phyloP scores from a whole-genome alignment of 2,797 vertebrate genomes.

The Sebastes elongatus region DNA sequence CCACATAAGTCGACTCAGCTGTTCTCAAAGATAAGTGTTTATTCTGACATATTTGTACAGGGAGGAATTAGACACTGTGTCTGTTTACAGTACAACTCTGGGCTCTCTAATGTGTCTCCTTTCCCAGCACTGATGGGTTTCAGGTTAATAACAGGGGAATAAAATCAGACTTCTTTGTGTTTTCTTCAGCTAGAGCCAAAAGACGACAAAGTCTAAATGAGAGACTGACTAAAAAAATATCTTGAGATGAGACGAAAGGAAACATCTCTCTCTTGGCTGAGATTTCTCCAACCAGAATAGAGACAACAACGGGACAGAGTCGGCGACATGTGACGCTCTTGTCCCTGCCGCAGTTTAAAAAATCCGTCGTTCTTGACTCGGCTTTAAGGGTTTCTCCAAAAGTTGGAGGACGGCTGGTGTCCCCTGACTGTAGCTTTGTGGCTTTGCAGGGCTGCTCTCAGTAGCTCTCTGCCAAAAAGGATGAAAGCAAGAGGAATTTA shows the following conservation, averaged over 20 bases:
- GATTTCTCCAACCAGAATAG: constrained; percentile 37
- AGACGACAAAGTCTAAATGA: constrained; percentile 54
- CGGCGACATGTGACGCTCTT: constrained; percentile 28
- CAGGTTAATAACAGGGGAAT: constrained; percentile 46
- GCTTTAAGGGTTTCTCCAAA: constrained; percentile 31
- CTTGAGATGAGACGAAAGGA: constrained; percentile 52
- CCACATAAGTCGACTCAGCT: constrained; percentile 44
- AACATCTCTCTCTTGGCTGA: constrained; percentile 53
- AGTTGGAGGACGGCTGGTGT: constrained; percentile 19
- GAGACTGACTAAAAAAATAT: constrained; percentile 53
- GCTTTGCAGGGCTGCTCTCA: neutral
- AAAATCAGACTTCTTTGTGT: constrained; percentile 2
- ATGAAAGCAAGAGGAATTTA: constrained; percentile 14
- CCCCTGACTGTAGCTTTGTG: constrained; percentile 25
- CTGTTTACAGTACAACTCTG: constrained; percentile 29
- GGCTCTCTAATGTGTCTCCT: constrained; percentile 38
- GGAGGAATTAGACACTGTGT: constrained; percentile 54
- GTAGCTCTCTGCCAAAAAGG: constrained; percentile 7
- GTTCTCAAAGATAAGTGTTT: constrained; percentile 63
- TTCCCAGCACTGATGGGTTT: constrained; percentile 46
- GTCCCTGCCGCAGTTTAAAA: constrained; percentile 26
- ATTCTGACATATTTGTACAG: constrained; percentile 58
- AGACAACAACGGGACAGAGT: constrained; percentile 8
- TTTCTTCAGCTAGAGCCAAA: constrained; percentile 59
- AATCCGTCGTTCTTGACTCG: constrained; percentile 16